A percentile compares a stretch with the other conserved stretches of the same genome.
Evolutionary conservation across 2,888 invertebrate genomes (phyloP).

Genomic region (Meghimatium bilineatum): DNA sequence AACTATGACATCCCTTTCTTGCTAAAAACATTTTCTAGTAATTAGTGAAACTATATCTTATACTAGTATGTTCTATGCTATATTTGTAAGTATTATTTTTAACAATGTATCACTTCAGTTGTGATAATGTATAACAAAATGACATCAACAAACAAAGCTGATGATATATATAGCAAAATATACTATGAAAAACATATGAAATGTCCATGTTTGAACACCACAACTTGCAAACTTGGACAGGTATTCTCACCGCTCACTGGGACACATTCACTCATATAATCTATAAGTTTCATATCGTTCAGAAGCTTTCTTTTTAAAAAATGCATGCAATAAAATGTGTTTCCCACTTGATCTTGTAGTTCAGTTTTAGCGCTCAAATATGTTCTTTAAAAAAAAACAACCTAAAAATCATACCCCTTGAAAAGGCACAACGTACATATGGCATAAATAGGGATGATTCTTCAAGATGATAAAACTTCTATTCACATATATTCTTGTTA

Average conservation of each 20-base stretch:
- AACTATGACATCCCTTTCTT: too few species aligned
- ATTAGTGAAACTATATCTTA: too few species aligned
- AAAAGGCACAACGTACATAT: conserved; percentile 32
- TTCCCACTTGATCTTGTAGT: neutral
- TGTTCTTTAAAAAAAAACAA: neutral
- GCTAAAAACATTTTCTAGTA: too few species aligned
- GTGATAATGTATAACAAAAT: neutral
- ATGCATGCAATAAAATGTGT: neutral
- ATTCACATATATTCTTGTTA: neutral
- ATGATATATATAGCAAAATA: neutral
- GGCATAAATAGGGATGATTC: conserved; percentile 21
- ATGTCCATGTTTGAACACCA: neutral
- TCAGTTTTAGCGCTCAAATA: neutral
- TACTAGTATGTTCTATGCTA: too few species aligned
- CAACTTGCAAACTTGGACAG: too few species aligned
- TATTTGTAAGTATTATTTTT: too few species aligned
- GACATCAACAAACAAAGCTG: neutral
- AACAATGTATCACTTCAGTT: too few species aligned
- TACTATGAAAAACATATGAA: neutral
- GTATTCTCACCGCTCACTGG: neutral
- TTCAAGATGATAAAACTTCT: conserved; percentile 22
- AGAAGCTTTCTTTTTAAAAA: neutral
- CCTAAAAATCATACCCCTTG: neutral
- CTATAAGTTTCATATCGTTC: neutral
- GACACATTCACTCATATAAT: neutral